Conservation (phyloP, 2,888 invertebrate species). For the Bhutanitis thaidina region DNA sequence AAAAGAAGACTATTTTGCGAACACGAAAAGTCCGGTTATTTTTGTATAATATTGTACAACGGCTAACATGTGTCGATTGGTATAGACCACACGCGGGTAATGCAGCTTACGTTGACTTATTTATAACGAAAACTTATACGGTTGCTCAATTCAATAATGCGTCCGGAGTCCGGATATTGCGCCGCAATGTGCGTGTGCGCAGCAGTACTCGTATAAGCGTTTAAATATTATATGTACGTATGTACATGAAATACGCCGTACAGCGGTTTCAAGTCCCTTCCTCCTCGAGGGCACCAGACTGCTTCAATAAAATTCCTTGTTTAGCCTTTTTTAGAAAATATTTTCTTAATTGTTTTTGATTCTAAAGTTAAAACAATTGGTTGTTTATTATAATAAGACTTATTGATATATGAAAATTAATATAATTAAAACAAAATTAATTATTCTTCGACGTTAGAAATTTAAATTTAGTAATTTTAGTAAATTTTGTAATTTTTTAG, state of each 20-base stretch:
- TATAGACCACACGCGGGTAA: constrained; percentile 11
- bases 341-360: too few relatives aligned
- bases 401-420: too few relatives aligned
- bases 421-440: too few relatives aligned
- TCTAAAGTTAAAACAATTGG: too few relatives aligned
- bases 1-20: neutral
- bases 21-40: neutral
- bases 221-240: neutral
- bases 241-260: neutral
- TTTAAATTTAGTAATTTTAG: too few relatives aligned
- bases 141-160: constrained; percentile 19
- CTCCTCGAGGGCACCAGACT: neutral
- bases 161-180: constrained; percentile 20
- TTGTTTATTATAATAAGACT: too few relatives aligned
- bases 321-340: neutral
- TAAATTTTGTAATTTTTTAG: too few relatives aligned
- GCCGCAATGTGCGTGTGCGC: constrained; percentile 13
- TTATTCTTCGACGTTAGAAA: too few relatives aligned
- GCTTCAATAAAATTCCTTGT: neutral
- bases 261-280: neutral
- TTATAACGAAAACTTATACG: constrained; percentile 21
- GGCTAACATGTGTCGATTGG: constrained; percentile 11
- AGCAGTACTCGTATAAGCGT: neutral
- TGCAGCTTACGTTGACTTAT: constrained; percentile 16
- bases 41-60: neutral